Base-by-base conservation (phyloP, 2,888 invertebrate species). In the Physocephala rufipes region DNA sequence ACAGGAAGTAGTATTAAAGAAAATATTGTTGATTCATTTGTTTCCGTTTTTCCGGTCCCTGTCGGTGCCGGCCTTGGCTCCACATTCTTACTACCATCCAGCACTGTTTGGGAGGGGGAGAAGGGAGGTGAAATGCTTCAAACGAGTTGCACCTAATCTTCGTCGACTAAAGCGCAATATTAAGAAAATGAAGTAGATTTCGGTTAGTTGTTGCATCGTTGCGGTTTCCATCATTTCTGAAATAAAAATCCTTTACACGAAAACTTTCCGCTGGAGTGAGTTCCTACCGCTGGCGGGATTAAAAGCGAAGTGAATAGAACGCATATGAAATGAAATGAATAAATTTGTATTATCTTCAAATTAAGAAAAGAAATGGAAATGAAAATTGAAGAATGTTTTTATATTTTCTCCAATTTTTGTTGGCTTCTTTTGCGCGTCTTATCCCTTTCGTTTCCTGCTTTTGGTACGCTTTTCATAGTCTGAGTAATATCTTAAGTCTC, bases 281-380 rank as follows among this genome's bases (percentile, higher is more conserved):
- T 59, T 2, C 30, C n/a, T 24, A 16, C 16, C 28, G 16, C 9
- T 9, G 12, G 61, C 9, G 43, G 16, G 2, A 19, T 26, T 28
- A n/a, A 15, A 3, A n/a, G 61, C n/a, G 59, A 26, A 28, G 5
- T 26, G 67, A 15, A 2, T 2, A 49, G 24, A 67, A 16, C 61
- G 61, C 67, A 68, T 70, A 66, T 68, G 67, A 74, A 74, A 76
- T 74, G 72, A 71, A 75, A 75, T 71, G 72, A 73, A 80, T 79
- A 79, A 78, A 78, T 80, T 78, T 79, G 74, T 79, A 79, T 82
- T 82, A 82, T 80, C 77, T 78, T 78, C 77, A 79, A 80, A 82
- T 82, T 81, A 82, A 79, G 24, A 21, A 49, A 49, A 76, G 74
- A 79, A 78, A 78, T 78, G 79, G 78, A 79, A 81, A 81, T 76